Evolutionary conservation across 2,797 vertebrate species (phyloP).

Genomic region (Gallinago nigripennis): DNA sequence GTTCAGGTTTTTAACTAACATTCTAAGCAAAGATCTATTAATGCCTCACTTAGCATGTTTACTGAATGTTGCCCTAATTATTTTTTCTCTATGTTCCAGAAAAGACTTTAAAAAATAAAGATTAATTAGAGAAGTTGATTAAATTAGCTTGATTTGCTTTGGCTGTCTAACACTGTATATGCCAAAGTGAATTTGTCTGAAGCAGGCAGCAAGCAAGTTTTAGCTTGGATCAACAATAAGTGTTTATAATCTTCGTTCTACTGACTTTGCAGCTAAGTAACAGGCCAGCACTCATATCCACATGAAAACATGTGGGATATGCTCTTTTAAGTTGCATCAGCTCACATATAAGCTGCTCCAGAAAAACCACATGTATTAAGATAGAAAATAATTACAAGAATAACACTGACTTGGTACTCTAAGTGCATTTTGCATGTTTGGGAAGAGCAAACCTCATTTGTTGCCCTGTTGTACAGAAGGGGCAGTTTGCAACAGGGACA

Average conservation of each 20-base stretch:
- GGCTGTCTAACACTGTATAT: constrained; percentile 2
- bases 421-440: not conserved
- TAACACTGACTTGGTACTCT: not conserved
- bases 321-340: constrained; percentile 12
- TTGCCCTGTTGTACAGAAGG: rapidly evolving
- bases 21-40: not conserved
- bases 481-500: not conserved
- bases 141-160: constrained; percentile 61
- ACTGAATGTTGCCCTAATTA: not conserved
- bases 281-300: not conserved
- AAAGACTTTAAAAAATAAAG: constrained; percentile 10
- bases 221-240: constrained; percentile 53
- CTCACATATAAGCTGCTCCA: not conserved
- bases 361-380: not conserved
- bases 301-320: not conserved
- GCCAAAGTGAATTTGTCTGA: constrained; percentile 55
- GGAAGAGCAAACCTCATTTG: not conserved
- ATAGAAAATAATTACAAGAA: not conserved
- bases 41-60: not conserved
- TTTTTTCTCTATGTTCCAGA: constrained; percentile 19
- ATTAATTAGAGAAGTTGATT: constrained; percentile 40
- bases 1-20: not conserved
- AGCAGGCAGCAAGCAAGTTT: constrained; percentile 31
- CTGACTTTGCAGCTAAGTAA: constrained; percentile 7
- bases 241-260: constrained; percentile 24